These are phyloP conservation scores for Leptinotarsa juncta DNA, from an alignment of 2,888 invertebrate species.

Conservation along the genomic window DNA sequence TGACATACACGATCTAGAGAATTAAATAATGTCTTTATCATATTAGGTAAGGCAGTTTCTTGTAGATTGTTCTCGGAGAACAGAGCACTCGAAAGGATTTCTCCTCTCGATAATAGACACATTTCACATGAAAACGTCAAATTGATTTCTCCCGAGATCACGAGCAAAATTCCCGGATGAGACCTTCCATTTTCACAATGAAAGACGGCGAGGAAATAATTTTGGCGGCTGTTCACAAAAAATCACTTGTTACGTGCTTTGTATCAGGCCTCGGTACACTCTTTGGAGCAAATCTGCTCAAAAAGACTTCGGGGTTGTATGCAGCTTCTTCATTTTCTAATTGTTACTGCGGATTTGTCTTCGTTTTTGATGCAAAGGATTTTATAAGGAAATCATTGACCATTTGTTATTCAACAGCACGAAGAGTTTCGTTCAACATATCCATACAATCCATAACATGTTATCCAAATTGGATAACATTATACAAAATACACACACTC, in stretches of 20 bases:
- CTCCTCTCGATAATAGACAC: slow-evolving; percentile 32
- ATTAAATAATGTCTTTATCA: slow-evolving; percentile 4
- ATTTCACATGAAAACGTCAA: slow-evolving; percentile 34
- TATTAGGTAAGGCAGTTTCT: neutral
- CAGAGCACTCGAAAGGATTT: neutral
- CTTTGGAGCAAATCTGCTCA: too few species aligned
- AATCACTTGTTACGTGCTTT: slow-evolving; percentile 34
- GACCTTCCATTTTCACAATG: slow-evolving; percentile 23
- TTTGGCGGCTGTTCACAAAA: slow-evolving; percentile 16
- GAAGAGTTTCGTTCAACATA: too few species aligned
- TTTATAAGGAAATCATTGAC: too few species aligned
- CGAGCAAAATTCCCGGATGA: slow-evolving; percentile 33
- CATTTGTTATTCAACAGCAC: too few species aligned
- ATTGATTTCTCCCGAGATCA: slow-evolving; percentile 37
- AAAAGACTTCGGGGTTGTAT: too few species aligned
- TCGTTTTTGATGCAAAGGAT: too few species aligned
- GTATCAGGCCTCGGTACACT: too few species aligned
- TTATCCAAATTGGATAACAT: too few species aligned
- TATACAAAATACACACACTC: too few species aligned
- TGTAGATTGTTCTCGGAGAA: neutral
- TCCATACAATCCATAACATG: too few species aligned
- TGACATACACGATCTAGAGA: neutral
- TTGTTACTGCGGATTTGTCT: too few species aligned
- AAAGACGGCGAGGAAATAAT: slow-evolving; percentile 7
- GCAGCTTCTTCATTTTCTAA: too few species aligned